Percentiles rank a stretch among this genome's conserved stretches.
Evolutionary conservation across 2,113 vertebrate genomes (phyloP).

Genomic region (Herpetotheres cachinnans): DNA sequence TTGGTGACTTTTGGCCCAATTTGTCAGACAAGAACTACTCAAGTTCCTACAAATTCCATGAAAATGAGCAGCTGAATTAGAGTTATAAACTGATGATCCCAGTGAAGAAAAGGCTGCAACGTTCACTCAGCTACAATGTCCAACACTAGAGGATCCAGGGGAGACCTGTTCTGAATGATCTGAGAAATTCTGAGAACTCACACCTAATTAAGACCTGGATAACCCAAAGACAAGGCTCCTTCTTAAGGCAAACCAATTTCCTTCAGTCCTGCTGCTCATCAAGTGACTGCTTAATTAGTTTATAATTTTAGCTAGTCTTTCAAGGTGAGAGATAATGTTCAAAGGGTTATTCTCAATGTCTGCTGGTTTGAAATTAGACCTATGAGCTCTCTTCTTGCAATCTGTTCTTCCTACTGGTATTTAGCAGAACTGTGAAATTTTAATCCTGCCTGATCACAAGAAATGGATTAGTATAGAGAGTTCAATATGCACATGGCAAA

Average conservation of each 20-base stretch:
- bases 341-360: background rate
- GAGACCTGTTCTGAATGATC: background rate
- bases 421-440: background rate
- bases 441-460: background rate
- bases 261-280: background rate
- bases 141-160: background rate
- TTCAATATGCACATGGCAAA: background rate
- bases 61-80: background rate
- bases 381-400: background rate
- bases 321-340: background rate
- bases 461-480: background rate
- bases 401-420: background rate
- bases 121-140: background rate
- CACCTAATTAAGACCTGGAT: background rate
- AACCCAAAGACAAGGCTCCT: background rate
- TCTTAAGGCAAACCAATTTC: background rate
- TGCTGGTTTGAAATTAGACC: background rate
- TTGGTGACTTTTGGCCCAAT: background rate
- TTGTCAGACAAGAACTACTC: background rate
- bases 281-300: background rate
- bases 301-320: background rate
- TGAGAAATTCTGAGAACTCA: background rate
- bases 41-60: background rate
- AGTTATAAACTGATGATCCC: background rate
- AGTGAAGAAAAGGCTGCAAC: background rate